Base-by-base conservation (phyloP, 2,888 invertebrate genomes). In the Malachius bipustulatus region DNA sequence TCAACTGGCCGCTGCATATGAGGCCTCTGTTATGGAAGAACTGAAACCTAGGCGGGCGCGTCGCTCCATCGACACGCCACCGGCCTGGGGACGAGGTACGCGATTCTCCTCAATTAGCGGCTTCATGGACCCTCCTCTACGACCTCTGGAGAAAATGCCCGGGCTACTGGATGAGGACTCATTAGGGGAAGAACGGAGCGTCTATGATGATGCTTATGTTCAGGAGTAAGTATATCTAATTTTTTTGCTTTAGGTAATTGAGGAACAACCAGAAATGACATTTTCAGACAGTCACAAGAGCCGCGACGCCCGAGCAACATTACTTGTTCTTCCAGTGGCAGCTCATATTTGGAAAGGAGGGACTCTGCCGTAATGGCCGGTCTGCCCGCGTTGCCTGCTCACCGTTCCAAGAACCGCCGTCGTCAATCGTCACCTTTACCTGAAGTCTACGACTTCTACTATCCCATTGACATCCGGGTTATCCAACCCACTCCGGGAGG, bases 251-350 rank as follows among this genome's bases (percentile, higher is more conserved):
- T 19, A 19, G n/a, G 24, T 19, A 19, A n/a, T n/a, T n/a, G n/a
- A n/a, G n/a, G n/a, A n/a, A n/a, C n/a, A n/a, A n/a, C n/a, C n/a
- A n/a, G n/a, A 19, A 19, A 8, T 19, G n/a, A 19, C 24, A 40
- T 39, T 52, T 51, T 6, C 43, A 60, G 60, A 27, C 55, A 57
- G 39, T 43, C 61, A 31, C 52, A 58, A 39, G 58, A 59, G 16
- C 62, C 70, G 6, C 62, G 84, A 28, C 71, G 85, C 30, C 71
- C 80, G 48, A 84, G 84, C 56, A 84, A 82, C 44, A 80, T 82
- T 51, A 85, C 85, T 16, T 84, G 83, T 60, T 85, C 84, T 48
- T 84, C 84, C 55, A 82, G 83, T 24, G 84, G 81, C 39, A 83
- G 83, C 57, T 83, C 83, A 38, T 85, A 84, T 55, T 66, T 85